These are phyloP conservation scores for Drosophila athabasca DNA, from an alignment of 1,140 invertebrate species.

Conservation along the genomic window DNA sequence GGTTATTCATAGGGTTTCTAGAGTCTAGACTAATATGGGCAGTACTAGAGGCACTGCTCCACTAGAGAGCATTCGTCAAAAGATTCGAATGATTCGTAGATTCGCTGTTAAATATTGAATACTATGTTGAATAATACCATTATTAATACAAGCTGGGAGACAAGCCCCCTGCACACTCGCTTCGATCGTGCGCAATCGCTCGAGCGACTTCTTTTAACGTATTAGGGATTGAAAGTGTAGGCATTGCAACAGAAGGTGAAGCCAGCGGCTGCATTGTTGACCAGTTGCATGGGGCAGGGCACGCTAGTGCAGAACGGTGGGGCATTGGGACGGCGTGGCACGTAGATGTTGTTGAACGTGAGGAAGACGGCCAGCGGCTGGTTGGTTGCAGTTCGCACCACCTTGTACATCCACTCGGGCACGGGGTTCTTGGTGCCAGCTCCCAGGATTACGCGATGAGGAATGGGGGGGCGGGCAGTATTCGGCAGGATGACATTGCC, in stretches of 20 bases:
- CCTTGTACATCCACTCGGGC: conserved; percentile 49
- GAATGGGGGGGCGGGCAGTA: background rate
- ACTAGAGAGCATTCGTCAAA: too few relatives aligned
- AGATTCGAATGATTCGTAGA: too few relatives aligned
- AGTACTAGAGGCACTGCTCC: too few relatives aligned
- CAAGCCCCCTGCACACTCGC: too few relatives aligned
- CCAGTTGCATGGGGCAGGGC: conserved; percentile 27
- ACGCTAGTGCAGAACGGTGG: conserved; percentile 20
- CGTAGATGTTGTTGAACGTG: conserved; percentile 51
- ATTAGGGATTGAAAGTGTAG: conserved; percentile 20
- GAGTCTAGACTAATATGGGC: too few relatives aligned
- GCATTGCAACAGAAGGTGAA: conserved; percentile 49
- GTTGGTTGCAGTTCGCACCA: conserved; percentile 18
- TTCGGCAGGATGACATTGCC: conserved; percentile 16
- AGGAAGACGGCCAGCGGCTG: conserved; percentile 33
- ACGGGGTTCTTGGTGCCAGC: conserved; percentile 29
- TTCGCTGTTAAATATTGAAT: too few relatives aligned
- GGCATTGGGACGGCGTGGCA: conserved; percentile 4
- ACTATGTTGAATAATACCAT: too few relatives aligned
- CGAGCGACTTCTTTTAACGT: too few relatives aligned
- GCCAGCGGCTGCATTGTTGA: conserved; percentile 31
- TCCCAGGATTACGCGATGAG: conserved; percentile 17
- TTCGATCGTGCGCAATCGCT: too few relatives aligned
- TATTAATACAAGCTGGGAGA: too few relatives aligned
- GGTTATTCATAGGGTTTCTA: too few relatives aligned